Conservation (phyloP, 2,797 vertebrate genomes). For the Dendrocincla fuliginosa region DNA sequence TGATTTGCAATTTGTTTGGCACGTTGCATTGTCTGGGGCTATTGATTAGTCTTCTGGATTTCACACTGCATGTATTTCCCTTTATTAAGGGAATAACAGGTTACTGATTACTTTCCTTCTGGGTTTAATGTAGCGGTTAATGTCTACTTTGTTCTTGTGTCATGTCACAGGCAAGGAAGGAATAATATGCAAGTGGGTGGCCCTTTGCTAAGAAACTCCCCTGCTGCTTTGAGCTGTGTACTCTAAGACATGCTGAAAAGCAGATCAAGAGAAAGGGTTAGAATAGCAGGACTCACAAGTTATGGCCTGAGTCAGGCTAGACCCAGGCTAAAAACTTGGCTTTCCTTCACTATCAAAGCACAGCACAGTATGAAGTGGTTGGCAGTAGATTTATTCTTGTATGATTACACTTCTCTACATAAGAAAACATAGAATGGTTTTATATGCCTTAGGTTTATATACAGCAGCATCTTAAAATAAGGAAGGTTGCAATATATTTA, state of each 20-base stretch:
- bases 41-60: slow-evolving; percentile 98
- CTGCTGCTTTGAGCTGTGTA: slow-evolving; percentile 86
- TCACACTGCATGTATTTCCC: slow-evolving; percentile 99
- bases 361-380: slow-evolving; percentile 60
- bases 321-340: slow-evolving; percentile 78
- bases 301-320: slow-evolving; percentile 82
- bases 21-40: slow-evolving; percentile 92
- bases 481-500: slow-evolving; percentile 2
- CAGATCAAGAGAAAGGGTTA: slow-evolving; percentile 97
- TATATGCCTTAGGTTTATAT: slow-evolving; percentile 34
- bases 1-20: slow-evolving; percentile 98
- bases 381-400: slow-evolving; percentile 71
- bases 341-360: slow-evolving; percentile 77
- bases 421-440: slow-evolving; percentile 47
- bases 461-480: slow-evolving; percentile 55
- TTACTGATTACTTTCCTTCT: slow-evolving; percentile 99
- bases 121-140: slow-evolving; percentile 98
- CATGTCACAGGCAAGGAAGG: slow-evolving; percentile 93
- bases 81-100: slow-evolving; percentile 99
- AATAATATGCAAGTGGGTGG: slow-evolving; percentile 99
- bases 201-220: slow-evolving; percentile 89
- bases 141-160: slow-evolving; percentile 99
- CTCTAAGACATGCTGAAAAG: slow-evolving; percentile 86
- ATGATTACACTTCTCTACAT: slow-evolving; percentile 46
- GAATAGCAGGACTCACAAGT: slow-evolving; percentile 94